These are phyloP conservation scores for Caenorhabditis macrosperma DNA, from an alignment of 2,888 invertebrate genomes.

Conservation along the genomic window DNA sequence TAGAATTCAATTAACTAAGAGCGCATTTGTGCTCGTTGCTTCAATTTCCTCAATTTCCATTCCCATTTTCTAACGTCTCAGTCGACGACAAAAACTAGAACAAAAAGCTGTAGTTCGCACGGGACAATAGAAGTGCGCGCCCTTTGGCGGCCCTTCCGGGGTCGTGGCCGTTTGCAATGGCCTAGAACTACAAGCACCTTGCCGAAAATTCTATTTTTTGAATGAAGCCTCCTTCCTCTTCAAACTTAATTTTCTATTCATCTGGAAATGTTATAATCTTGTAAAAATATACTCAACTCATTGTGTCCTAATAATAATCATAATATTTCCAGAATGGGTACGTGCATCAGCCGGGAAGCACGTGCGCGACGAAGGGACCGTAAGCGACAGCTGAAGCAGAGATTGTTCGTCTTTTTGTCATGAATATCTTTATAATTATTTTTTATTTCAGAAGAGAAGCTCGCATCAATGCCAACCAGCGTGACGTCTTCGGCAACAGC, in stretches of 20 bases:
- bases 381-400: constrained; percentile 16
- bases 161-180: background rate
- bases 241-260: background rate
- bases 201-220: background rate
- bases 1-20: background rate
- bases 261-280: background rate
- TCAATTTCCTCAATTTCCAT: background rate
- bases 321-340: constrained; percentile 85
- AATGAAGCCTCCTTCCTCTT: background rate
- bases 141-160: background rate
- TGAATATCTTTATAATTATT: background rate
- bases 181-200: background rate
- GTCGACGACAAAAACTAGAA: no score
- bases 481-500: background rate
- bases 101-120: no score
- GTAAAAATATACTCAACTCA: no score
- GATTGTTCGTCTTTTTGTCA: constrained; percentile 11
- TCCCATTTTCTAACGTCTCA: background rate
- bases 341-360: constrained; percentile 86
- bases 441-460: constrained; percentile 36
- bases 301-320: no score
- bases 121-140: no score
- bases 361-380: constrained; percentile 44
- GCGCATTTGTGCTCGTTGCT: background rate
- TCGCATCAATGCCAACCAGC: constrained; percentile 8